These are phyloP conservation scores for Athetis lepigone DNA, from an alignment of 2,888 invertebrate species.

Conservation along the genomic window DNA sequence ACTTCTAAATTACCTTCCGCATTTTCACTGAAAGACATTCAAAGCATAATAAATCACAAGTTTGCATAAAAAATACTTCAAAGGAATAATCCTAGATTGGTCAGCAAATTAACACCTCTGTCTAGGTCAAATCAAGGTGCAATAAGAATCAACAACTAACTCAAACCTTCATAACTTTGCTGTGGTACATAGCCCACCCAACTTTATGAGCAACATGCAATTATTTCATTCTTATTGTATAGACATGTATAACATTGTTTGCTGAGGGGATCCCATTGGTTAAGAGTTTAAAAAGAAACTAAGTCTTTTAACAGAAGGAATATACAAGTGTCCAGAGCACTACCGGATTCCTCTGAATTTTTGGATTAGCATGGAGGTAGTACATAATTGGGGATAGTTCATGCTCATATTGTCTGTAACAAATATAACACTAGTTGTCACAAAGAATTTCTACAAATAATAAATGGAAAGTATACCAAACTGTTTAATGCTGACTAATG, in stretches of 20 bases:
- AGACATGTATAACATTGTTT: background rate
- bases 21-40: conserved; percentile 80
- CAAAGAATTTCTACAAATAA: too few relatives aligned
- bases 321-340: too few relatives aligned
- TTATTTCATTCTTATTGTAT: background rate
- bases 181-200: background rate
- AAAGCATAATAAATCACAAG: conserved; percentile 2
- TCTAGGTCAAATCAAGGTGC: conserved; percentile 20
- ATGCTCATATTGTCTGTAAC: too few relatives aligned
- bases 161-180: background rate
- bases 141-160: conserved; percentile 3
- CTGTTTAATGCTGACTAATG: too few relatives aligned
- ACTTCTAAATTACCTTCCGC: conserved; percentile 88
- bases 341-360: too few relatives aligned
- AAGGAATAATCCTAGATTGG: conserved; percentile 2
- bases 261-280: background rate
- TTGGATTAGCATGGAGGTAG: too few relatives aligned
- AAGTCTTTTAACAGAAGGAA: too few relatives aligned
- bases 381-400: too few relatives aligned
- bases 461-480: too few relatives aligned
- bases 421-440: too few relatives aligned
- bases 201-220: background rate
- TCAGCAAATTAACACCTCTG: conserved; percentile 34
- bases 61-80: conserved; percentile 2
- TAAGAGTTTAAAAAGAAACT: too few relatives aligned